Base-by-base conservation (phyloP, 2,113 vertebrate genomes). In the Oryzias curvinotus region DNA sequence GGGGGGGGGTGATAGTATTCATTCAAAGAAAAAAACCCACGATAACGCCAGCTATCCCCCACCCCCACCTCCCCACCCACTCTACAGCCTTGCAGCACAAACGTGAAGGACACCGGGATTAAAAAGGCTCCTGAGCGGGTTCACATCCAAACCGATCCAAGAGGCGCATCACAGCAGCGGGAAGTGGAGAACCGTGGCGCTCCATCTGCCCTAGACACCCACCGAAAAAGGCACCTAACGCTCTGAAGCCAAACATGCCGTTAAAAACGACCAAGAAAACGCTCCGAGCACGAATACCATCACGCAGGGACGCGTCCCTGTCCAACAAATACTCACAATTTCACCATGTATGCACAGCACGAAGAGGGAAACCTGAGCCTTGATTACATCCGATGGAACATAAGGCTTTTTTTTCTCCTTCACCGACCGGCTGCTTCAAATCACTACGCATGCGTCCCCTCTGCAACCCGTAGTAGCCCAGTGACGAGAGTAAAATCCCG, bases 331-430 rank as follows among this genome's bases (percentile, higher is more conserved):
- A 93, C 92, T 93, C 83, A 93, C 92, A 92, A 87, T 91, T 88
- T 92, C 91, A 93, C 89, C 92, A 93, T 93, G 92, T 92, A 93
- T 92, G 90, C 92, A 89, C 88, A 91, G 87, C 89, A 85, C 91
- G 83, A 89, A 89, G 88, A 91, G 84, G 85, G 83, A 88, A 89
- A 90, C 90, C 89, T 92, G 91, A 88, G 87, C 90, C 88, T 90
- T 90, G 89, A 92, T 92, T 91, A 91, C 91, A 92, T 92, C 91
- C 89, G 90, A 91, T 90, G 89, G 89, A 88, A 90, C 85, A 91
- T 86, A 90, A 75, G 85, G 84, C 80, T 88, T 75, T 86, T 77
- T 64, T 25, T n/a, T 4, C 36, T 36, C 36, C 36, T 57, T 64
- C 66, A 57, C 71, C 71, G 77, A 90, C 90, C 90, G 89, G 90